phyloP scores from a whole-genome alignment of 2,888 invertebrate species.

The Drosophila tripunctata region DNA sequence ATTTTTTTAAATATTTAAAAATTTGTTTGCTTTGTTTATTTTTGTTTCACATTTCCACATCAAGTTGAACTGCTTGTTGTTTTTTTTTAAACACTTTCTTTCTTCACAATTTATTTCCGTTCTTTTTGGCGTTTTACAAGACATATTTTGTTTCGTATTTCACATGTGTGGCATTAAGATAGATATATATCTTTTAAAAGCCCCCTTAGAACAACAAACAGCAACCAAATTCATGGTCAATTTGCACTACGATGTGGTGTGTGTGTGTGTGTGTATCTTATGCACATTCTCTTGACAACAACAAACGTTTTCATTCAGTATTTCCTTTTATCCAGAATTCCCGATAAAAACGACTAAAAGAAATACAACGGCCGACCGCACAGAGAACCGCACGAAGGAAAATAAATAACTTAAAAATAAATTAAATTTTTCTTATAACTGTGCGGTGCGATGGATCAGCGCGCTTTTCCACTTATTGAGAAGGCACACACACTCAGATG shows the following conservation, averaged over 20 bases:
- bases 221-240: conserved; percentile 66
- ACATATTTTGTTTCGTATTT: conserved; percentile 23
- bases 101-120: conserved; percentile 27
- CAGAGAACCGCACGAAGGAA: conserved; percentile 30
- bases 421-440: conserved; percentile 68
- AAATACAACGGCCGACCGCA: conserved; percentile 55
- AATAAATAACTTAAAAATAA: conserved; percentile 74
- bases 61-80: background rate
- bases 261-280: conserved; percentile 17
- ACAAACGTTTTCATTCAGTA: conserved; percentile 69
- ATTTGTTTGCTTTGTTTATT: conserved; percentile 4
- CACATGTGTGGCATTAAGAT: conserved; percentile 31
- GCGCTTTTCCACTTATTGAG: conserved; percentile 61
- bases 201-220: conserved; percentile 35
- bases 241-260: conserved; percentile 46
- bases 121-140: conserved; percentile 1
- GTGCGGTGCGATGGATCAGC: conserved; percentile 35
- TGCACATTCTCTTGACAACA: conserved; percentile 37
- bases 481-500: conserved; percentile 25
- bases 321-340: conserved; percentile 66
- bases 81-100: conserved; percentile 3
- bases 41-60: conserved; percentile 29
- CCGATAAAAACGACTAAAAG: conserved; percentile 46
- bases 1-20: background rate
- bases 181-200: conserved; percentile 14